Evolutionary conservation across 2,888 invertebrate species (phyloP).

Genomic region (Gryllus longicercus): DNA sequence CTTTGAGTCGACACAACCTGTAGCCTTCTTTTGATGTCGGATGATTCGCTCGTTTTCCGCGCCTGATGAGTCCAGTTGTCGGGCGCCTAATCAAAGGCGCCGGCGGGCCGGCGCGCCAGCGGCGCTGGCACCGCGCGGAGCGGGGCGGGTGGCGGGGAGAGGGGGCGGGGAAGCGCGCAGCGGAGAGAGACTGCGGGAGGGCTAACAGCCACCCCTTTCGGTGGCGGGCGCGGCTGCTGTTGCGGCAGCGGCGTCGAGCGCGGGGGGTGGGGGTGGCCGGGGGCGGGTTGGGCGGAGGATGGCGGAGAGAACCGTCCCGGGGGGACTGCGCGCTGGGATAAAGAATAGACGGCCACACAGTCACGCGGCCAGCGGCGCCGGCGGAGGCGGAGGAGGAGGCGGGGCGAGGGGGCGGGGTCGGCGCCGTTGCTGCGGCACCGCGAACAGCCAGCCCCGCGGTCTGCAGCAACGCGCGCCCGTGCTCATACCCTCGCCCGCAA

Average conservation of each 20-base stretch:
- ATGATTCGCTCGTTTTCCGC: slow-evolving; percentile 10
- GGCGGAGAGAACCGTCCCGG: neutral
- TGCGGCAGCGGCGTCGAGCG: no score
- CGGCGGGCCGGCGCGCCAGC: neutral
- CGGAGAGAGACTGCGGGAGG: neutral
- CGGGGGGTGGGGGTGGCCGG: neutral
- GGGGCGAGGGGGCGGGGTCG: no score
- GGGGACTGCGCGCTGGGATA: neutral
- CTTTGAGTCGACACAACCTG: slow-evolving; percentile 17
- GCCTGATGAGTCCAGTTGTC: slow-evolving; percentile 17
- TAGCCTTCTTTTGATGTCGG: slow-evolving; percentile 17
- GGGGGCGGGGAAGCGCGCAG: neutral
- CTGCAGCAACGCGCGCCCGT: no score
- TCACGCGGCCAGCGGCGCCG: neutral
- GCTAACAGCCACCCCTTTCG: neutral
- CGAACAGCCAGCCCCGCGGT: no score
- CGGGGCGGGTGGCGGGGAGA: neutral
- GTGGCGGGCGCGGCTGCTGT: neutral
- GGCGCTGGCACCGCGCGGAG: neutral
- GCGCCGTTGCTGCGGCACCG: neutral
- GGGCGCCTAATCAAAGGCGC: slow-evolving; percentile 17
- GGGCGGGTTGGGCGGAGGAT: neutral
- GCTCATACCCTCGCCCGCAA: no score
- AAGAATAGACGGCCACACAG: neutral
- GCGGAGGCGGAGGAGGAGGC: neutral